These are phyloP conservation scores for Chionis minor DNA, from an alignment of 2,113 vertebrate species.

Conservation along the genomic window DNA sequence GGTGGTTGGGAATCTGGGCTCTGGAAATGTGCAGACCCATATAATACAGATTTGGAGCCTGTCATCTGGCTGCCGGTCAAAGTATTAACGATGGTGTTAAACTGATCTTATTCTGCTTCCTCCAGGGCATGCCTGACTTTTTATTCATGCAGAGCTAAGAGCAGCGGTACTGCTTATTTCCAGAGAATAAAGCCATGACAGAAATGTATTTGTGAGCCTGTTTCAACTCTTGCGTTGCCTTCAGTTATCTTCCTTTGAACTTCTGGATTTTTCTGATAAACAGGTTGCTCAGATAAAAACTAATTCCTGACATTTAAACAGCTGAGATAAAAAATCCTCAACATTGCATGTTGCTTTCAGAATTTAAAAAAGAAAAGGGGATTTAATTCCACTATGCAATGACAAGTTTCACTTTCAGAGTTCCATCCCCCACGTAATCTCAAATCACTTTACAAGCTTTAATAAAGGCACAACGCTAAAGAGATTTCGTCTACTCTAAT, in stretches of 20 bases:
- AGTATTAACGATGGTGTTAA: neutral
- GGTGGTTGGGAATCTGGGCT: neutral
- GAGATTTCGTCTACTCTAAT: neutral
- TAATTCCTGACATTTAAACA: neutral
- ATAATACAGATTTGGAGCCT: neutral
- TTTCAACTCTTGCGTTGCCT: neutral
- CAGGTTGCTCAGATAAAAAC: slow-evolving; percentile 7
- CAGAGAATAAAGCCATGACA: neutral
- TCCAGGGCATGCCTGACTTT: neutral
- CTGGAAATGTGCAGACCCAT: neutral
- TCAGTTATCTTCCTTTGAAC: slow-evolving; percentile 8
- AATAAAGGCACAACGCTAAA: slow-evolving; percentile 7
- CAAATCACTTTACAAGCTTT: slow-evolving; percentile 19
- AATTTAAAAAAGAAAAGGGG: neutral
- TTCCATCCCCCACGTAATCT: neutral
- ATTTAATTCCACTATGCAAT: neutral
- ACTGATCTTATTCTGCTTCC: neutral
- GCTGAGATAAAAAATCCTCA: neutral
- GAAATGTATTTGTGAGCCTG: neutral
- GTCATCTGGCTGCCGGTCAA: neutral
- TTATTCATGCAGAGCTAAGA: neutral
- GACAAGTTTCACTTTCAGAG: neutral
- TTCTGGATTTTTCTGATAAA: neutral
- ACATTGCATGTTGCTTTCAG: neutral
- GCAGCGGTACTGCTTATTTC: neutral